These are phyloP conservation scores for Malacoctenus gilli DNA, from an alignment of 2,797 vertebrate genomes.

Conservation along the genomic window DNA sequence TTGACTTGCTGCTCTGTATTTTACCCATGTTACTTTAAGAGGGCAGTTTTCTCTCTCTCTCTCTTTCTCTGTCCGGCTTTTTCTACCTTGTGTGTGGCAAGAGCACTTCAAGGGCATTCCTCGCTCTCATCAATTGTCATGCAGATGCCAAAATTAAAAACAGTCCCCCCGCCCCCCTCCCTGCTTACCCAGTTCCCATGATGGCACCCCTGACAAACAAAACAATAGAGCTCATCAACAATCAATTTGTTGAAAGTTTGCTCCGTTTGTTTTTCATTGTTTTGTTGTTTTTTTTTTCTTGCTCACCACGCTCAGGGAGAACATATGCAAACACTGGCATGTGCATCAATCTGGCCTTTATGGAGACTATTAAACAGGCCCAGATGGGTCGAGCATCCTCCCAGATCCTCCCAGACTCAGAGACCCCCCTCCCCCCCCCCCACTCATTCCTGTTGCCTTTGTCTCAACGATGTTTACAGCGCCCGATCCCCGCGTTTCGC, in stretches of 20 bases:
- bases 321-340: slow-evolving; percentile 14
- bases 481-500: slow-evolving; percentile 40
- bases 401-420: background rate
- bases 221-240: slow-evolving; percentile 12
- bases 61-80: slow-evolving; percentile 10
- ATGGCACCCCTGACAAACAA: background rate
- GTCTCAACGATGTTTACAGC: slow-evolving; percentile 27
- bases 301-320: background rate
- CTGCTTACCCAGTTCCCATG: no score
- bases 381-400: slow-evolving; percentile 12
- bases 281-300: no score
- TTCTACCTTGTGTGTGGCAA: background rate
- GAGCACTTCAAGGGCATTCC: slow-evolving; percentile 31
- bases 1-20: slow-evolving; percentile 21
- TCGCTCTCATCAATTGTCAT: background rate
- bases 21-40: slow-evolving; percentile 8
- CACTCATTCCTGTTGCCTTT: slow-evolving; percentile 29
- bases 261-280: slow-evolving; percentile 1
- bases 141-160: slow-evolving; percentile 1
- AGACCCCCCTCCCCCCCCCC: background rate
- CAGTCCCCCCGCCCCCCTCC: background rate
- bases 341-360: slow-evolving; percentile 12
- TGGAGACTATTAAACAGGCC: slow-evolving; percentile 14
- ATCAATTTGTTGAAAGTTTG: slow-evolving; percentile 1
- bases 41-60: background rate